phyloP scores from a whole-genome alignment of 2,888 invertebrate genomes.

The Helicoverpa assulta region DNA sequence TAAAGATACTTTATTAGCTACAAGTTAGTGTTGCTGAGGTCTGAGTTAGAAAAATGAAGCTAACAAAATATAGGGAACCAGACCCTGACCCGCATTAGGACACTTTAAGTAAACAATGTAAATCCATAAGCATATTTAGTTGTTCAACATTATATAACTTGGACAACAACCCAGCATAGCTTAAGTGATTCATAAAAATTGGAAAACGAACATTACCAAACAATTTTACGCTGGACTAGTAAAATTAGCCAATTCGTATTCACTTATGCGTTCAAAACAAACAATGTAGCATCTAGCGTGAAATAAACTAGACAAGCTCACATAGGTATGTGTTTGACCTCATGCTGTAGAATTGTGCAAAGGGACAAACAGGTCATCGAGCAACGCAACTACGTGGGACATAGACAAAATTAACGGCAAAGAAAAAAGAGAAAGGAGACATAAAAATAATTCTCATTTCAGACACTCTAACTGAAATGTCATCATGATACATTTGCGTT shows the following conservation, averaged over 20 bases:
- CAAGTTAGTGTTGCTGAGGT: too few relatives aligned
- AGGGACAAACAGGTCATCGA: conserved; percentile 53
- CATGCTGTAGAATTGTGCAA: conserved; percentile 47
- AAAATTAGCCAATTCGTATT: conserved; percentile 2
- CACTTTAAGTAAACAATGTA: conserved; percentile 10
- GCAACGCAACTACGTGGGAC: conserved; percentile 36
- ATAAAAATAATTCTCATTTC: conserved; percentile 25
- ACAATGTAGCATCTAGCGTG: conserved; percentile 14
- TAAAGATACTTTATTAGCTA: too few relatives aligned
- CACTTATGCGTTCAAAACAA: neutral
- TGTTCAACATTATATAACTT: conserved; percentile 4
- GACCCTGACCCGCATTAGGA: conserved; percentile 12
- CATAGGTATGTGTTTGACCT: conserved; percentile 41
- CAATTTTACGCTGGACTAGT: neutral
- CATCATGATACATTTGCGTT: conserved; percentile 41
- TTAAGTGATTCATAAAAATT: neutral
- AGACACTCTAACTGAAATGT: conserved; percentile 43
- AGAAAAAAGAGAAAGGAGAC: conserved; percentile 49
- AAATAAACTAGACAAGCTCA: conserved; percentile 27
- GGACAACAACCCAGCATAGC: neutral
- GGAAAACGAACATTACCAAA: neutral
- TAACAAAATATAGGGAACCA: neutral
- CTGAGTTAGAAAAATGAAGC: neutral
- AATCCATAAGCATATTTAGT: neutral
- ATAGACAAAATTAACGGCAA: conserved; percentile 34